Base-by-base conservation (phyloP, 2,797 vertebrate species). In the Rhynchonycteris naso region DNA sequence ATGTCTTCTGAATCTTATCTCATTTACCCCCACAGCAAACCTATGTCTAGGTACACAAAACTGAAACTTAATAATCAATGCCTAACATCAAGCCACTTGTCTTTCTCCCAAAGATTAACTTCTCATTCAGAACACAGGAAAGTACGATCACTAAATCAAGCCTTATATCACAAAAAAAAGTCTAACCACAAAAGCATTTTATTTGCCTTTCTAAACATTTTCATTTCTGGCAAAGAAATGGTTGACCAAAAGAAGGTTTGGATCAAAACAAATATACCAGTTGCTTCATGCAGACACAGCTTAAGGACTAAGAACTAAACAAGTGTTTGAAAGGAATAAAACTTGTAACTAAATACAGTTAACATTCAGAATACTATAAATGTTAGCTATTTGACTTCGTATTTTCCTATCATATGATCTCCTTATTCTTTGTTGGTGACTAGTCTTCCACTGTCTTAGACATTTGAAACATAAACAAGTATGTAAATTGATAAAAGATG, bases 401-500 rank as follows among this genome's bases (percentile, higher is more conserved):
- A 75, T 86, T 71, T 88, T 96, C 87, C 82, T 75, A 72, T 84
- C 65, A 89, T 63, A 91, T 88, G 68, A 91, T 92, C 69, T 85
- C 35, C 68, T 93, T 92, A 58, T 84, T 91, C 63, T 92, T 78
- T 92, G n/a, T 82, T 94, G 52, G 56, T 85, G 68, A 96, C 26
- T 89, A 30, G 28, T 80, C 92, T 93, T 96, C 38, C 7, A 86
- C 85, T 95, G 35, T 82, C 33, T 96, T 83, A 91, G 76, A 95
- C 30, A 95, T 93, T 7, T 86, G 63, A 96, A 95, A 96, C 69
- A 96, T 65, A 92, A 97, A 91, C 43, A 83, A 79, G 47, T 56
- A 93, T 21, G 65, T 80, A 96, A 93, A 96, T 92, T 96, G 82
- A 92, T 94, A 92, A 95, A 96, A 97, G 74, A 88, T 92, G 26